A percentile compares a stretch with the other conserved stretches of the same genome.
Evolutionary conservation across 2,113 vertebrate species (phyloP).

Genomic region (Ageneiosus marmoratus): DNA sequence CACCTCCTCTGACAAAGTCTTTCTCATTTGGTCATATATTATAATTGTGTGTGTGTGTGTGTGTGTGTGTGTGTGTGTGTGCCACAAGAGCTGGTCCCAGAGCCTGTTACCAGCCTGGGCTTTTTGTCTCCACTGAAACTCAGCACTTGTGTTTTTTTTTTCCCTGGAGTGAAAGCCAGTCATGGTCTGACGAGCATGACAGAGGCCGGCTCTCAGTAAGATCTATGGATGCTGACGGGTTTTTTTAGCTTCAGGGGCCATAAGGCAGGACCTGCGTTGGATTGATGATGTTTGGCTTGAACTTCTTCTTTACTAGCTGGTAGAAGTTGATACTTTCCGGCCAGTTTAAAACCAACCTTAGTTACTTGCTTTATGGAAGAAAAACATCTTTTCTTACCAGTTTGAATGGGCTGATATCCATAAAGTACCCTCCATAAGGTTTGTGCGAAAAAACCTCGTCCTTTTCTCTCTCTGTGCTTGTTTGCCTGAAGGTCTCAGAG

Average conservation of each 20-base stretch:
- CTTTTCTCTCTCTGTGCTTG: conserved; percentile 9
- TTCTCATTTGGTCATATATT: conserved; percentile 41
- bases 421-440: too few relatives aligned
- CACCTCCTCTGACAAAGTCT: conserved; percentile 32
- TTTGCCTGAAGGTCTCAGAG: conserved; percentile 23
- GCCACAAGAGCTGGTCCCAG: conserved; percentile 18
- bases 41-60: conserved; percentile 20
- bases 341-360: not conserved
- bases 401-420: not conserved
- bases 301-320: conserved; percentile 25
- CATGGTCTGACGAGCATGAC: conserved; percentile 44
- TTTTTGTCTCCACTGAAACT: conserved; percentile 50
- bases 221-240: conserved; percentile 42
- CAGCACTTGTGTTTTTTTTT: conserved; percentile 52
- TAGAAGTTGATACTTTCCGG: conserved; percentile 19
- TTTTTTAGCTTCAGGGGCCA: conserved; percentile 39
- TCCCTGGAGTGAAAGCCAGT: conserved; percentile 39
- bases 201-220: conserved; percentile 41
- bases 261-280: conserved; percentile 31
- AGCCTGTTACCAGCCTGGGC: conserved; percentile 22
- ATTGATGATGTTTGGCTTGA: conserved; percentile 36
- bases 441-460: not conserved
- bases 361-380: conserved; percentile 6
- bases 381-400: not conserved
- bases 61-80: not conserved